Evolutionary conservation across 2,888 invertebrate species (phyloP).

Genomic region (Tupiocoris notatus): DNA sequence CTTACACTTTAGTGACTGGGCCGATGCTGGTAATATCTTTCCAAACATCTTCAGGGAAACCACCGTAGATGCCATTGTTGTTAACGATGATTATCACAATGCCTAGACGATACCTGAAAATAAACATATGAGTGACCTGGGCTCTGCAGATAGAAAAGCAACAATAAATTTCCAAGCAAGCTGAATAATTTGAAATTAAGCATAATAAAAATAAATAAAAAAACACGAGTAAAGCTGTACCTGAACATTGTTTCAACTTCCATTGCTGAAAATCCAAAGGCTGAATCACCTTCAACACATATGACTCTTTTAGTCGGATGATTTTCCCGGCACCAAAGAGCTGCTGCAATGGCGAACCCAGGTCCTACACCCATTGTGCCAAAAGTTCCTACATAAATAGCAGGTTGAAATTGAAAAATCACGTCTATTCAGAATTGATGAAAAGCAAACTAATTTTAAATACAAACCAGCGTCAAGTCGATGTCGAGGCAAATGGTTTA

Average conservation of each 20-base stretch:
- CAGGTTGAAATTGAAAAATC: background rate
- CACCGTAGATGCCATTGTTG: constrained; percentile 92
- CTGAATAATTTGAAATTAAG: background rate
- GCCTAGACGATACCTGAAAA: constrained; percentile 79
- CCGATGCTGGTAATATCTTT: constrained; percentile 67
- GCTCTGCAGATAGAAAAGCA: too few relatives aligned
- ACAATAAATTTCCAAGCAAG: background rate
- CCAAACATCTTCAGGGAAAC: constrained; percentile 75
- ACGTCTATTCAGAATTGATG: background rate
- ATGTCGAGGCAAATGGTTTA: constrained; percentile 81
- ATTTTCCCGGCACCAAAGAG: constrained; percentile 80
- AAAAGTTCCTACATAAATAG: constrained; percentile 63
- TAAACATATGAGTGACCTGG: too few relatives aligned
- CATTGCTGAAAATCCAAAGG: constrained; percentile 98
- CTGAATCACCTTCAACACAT: constrained; percentile 95
- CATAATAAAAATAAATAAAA: background rate
- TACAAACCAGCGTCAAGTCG: constrained; percentile 80
- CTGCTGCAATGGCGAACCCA: constrained; percentile 90
- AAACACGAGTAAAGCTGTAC: constrained; percentile 51
- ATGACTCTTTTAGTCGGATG: constrained; percentile 79
- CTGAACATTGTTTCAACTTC: constrained; percentile 93
- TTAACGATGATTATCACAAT: constrained; percentile 88
- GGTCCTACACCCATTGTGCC: constrained; percentile 96
- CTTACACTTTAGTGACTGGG: constrained; percentile 74
- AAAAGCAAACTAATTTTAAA: constrained; percentile 19